A percentile compares a stretch with the other conserved stretches of the same genome.
These are phyloP conservation scores for Fulica atra DNA, from an alignment of 2,113 vertebrate genomes.

Conservation along the genomic window DNA sequence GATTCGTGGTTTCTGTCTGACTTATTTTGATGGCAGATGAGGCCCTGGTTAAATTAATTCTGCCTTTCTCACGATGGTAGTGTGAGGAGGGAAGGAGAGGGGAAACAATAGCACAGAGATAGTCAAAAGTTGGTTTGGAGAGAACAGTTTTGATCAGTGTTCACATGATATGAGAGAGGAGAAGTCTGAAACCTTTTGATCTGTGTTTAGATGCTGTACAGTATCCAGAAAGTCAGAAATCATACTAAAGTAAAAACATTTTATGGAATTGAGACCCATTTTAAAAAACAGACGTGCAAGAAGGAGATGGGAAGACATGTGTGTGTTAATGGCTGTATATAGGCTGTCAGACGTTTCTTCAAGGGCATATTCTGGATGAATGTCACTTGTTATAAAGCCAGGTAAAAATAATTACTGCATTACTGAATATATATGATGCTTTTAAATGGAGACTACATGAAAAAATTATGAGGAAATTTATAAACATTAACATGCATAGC, in stretches of 20 bases:
- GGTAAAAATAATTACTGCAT: neutral
- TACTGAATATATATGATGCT: neutral
- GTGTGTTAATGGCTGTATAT: neutral
- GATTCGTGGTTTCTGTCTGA: neutral
- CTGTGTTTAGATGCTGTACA: rapidly evolving
- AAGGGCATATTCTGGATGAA: neutral
- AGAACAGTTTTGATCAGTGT: neutral
- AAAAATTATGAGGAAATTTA: neutral
- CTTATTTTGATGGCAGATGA: neutral
- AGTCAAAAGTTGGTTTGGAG: neutral
- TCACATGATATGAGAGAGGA: neutral
- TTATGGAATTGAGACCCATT: neutral
- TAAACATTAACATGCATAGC: neutral
- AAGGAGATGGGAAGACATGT: neutral
- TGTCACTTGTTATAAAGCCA: neutral
- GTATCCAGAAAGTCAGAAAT: neutral
- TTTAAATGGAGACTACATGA: neutral
- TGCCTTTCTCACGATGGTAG: neutral
- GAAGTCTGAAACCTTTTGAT: neutral
- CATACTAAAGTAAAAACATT: neutral
- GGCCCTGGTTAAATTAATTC: neutral
- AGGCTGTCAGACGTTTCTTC: neutral
- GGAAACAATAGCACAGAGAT: neutral
- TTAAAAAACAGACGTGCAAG: neutral
- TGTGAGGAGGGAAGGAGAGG: neutral